A percentile compares a stretch with the other conserved stretches of the same genome.
Evolutionary conservation across 2,113 vertebrate genomes (phyloP).

Genomic region (Cololabis saira): DNA sequence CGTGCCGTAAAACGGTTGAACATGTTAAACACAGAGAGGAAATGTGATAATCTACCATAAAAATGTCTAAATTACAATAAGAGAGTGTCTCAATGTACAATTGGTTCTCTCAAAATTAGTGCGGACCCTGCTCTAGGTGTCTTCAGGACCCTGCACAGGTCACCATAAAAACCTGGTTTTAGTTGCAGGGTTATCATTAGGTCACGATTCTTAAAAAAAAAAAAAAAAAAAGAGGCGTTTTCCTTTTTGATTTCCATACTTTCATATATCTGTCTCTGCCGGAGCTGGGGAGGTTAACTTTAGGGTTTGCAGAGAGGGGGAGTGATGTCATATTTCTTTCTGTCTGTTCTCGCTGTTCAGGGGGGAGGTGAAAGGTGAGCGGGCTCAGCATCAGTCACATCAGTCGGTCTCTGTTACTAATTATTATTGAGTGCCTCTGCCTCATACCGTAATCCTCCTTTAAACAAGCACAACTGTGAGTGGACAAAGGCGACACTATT

Average conservation of each 20-base stretch:
- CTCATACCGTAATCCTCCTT: conserved; percentile 45
- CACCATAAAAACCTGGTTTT: no score
- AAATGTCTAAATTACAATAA: no score
- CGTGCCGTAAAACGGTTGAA: no score
- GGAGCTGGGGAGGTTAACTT: conserved; percentile 13
- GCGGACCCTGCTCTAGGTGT: no score
- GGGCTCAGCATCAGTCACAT: conserved; percentile 76
- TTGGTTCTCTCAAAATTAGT: no score
- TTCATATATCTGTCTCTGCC: conserved; percentile 30
- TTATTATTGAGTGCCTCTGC: conserved; percentile 69
- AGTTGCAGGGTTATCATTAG: no score
- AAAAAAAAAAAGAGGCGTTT: not conserved
- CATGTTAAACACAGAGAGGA: no score
- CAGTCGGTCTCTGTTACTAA: conserved; percentile 74
- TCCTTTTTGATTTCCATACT: conserved; percentile 4
- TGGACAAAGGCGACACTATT: conserved; percentile 74
- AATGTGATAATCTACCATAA: no score
- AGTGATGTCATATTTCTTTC: conserved; percentile 69
- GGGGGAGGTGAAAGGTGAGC: conserved; percentile 61
- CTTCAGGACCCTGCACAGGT: no score
- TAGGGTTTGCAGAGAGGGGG: not conserved
- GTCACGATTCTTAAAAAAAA: not conserved
- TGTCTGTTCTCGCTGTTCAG: conserved; percentile 40
- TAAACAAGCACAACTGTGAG: conserved; percentile 56
- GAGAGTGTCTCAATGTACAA: no score